These are phyloP conservation scores for Sula dactylatra DNA, from an alignment of 2,113 vertebrate species.

Conservation along the genomic window DNA sequence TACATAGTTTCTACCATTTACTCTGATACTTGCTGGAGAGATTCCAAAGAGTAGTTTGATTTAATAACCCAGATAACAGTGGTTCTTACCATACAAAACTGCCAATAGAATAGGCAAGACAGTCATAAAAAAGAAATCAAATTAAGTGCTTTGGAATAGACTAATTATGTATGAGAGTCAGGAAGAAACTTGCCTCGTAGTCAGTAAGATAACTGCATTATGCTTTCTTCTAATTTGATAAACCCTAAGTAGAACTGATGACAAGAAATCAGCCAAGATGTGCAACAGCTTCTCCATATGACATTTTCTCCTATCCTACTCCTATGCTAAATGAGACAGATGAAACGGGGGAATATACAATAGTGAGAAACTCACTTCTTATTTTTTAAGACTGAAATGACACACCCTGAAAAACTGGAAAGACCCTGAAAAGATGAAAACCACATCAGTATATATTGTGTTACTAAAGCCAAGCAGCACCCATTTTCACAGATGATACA, in stretches of 20 bases:
- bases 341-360: background rate
- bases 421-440: background rate
- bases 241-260: background rate
- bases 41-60: background rate
- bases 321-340: background rate
- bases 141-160: background rate
- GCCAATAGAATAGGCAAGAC: background rate
- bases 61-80: background rate
- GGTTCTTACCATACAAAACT: background rate
- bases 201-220: background rate
- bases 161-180: background rate
- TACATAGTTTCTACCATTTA: background rate
- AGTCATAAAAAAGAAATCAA: conserved; percentile 1
- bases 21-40: background rate
- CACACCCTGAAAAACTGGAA: background rate
- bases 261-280: background rate
- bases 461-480: background rate
- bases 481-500: background rate
- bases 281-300: background rate
- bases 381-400: background rate
- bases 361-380: background rate
- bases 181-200: conserved; percentile 12
- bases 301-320: background rate
- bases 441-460: background rate
- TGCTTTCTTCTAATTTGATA: conserved; percentile 18